Conservation (phyloP, 2,797 vertebrate genomes). For the Lacerta bilineata region DNA sequence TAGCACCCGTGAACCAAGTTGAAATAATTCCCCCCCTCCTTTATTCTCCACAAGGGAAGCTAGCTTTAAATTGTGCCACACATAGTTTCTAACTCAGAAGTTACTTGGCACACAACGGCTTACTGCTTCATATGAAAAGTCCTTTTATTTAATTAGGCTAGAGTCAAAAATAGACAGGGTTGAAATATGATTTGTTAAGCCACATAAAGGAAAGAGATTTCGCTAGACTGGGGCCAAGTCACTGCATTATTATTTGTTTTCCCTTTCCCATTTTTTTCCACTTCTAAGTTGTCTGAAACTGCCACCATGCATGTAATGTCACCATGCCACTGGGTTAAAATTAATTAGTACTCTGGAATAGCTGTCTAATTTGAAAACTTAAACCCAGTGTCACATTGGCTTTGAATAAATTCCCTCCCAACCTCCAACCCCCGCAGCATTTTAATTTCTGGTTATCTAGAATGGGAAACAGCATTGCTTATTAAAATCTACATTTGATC, state of each 20-base stretch:
- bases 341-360: not conserved
- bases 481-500: not conserved
- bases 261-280: not conserved
- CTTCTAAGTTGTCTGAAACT: not conserved
- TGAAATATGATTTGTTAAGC: conserved; percentile 44
- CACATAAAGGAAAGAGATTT: conserved; percentile 15
- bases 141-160: conserved; percentile 43
- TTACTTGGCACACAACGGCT: conserved; percentile 11
- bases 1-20: not conserved
- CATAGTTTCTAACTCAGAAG: conserved; percentile 8
- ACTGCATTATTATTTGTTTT: conserved; percentile 23
- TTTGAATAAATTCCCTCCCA: not conserved
- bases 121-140: conserved; percentile 31
- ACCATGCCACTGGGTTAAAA: not conserved
- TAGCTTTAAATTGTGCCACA: conserved; percentile 16
- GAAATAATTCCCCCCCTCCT: not conserved
- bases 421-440: not conserved
- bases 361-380: not conserved
- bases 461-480: not conserved
- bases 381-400: not conserved
- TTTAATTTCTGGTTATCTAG: not conserved
- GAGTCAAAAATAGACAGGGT: conserved; percentile 22
- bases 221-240: conserved; percentile 7
- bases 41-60: not conserved
- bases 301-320: not conserved